Conservation (phyloP, 2,797 vertebrate genomes). For the Syngnathus acus region DNA sequence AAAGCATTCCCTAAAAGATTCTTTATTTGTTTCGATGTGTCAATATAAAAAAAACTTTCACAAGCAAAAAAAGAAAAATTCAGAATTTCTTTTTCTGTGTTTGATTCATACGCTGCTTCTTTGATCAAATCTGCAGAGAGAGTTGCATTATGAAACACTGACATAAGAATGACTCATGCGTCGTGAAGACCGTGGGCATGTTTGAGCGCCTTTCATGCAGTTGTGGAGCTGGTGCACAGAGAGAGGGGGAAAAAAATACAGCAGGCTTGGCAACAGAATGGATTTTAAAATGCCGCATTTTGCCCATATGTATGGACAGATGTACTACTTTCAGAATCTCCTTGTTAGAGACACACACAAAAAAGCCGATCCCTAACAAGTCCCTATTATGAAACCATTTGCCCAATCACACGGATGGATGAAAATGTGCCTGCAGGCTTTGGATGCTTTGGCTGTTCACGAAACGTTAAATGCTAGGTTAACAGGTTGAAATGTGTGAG, state of each 20-base stretch:
- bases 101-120: slow-evolving; percentile 5
- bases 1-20: background rate
- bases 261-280: background rate
- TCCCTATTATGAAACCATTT: slow-evolving; percentile 36
- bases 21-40: too few species aligned
- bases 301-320: background rate
- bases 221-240: slow-evolving; percentile 23
- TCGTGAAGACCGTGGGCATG: background rate
- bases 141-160: slow-evolving; percentile 16
- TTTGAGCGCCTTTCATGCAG: slow-evolving; percentile 27
- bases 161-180: slow-evolving; percentile 24
- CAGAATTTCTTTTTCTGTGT: background rate
- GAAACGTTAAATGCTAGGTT: slow-evolving; percentile 11
- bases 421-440: slow-evolving; percentile 18
- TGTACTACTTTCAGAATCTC: background rate
- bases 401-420: slow-evolving; percentile 11
- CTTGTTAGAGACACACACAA: slow-evolving; percentile 7
- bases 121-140: slow-evolving; percentile 5
- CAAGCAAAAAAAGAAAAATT: background rate
- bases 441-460: slow-evolving; percentile 17
- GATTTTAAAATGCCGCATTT: background rate
- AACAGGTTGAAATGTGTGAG: slow-evolving; percentile 36
- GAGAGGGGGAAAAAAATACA: background rate
- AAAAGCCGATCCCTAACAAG: background rate
- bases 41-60: background rate